Evolutionary conservation across 1,140 invertebrate genomes (phyloP).

Genomic region (Drosophila dunni): DNA sequence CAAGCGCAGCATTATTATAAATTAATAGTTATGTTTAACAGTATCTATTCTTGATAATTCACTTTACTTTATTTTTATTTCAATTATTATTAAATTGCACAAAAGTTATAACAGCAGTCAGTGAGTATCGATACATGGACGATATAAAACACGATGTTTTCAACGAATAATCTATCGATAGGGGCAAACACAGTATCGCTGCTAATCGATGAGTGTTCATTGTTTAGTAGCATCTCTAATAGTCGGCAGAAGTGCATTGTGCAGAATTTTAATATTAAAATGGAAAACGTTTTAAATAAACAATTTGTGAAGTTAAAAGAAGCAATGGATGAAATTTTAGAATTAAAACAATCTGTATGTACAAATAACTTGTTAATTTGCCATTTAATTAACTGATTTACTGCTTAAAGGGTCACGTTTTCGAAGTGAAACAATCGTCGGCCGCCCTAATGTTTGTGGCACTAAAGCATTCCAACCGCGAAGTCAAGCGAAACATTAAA

Average conservation of each 20-base stretch:
- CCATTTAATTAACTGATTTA: not conserved
- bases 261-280: constrained; percentile 16
- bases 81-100: not conserved
- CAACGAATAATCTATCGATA: not conserved
- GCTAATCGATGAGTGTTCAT: too few species aligned
- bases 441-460: constrained; percentile 91
- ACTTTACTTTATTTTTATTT: constrained; percentile 9
- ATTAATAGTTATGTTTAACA: not conserved
- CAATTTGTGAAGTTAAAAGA: constrained; percentile 62
- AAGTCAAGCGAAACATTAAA: constrained; percentile 94
- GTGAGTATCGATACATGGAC: not conserved
- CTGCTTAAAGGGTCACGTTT: constrained; percentile 83
- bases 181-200: not conserved
- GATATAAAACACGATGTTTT: not conserved
- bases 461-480: constrained; percentile 95
- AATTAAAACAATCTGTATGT: constrained; percentile 50
- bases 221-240: not conserved
- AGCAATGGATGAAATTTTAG: constrained; percentile 47
- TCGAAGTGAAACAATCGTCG: constrained; percentile 88
- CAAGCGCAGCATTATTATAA: constrained; percentile 53
- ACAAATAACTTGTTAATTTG: not conserved
- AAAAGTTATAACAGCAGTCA: not conserved
- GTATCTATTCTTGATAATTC: too few species aligned
- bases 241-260: not conserved
- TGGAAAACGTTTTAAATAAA: constrained; percentile 61